Percentiles rank a stretch among this genome's conserved stretches.
These are phyloP conservation scores for Theristus sp. DNA, from an alignment of 2,888 invertebrate genomes.

Conservation along the genomic window DNA sequence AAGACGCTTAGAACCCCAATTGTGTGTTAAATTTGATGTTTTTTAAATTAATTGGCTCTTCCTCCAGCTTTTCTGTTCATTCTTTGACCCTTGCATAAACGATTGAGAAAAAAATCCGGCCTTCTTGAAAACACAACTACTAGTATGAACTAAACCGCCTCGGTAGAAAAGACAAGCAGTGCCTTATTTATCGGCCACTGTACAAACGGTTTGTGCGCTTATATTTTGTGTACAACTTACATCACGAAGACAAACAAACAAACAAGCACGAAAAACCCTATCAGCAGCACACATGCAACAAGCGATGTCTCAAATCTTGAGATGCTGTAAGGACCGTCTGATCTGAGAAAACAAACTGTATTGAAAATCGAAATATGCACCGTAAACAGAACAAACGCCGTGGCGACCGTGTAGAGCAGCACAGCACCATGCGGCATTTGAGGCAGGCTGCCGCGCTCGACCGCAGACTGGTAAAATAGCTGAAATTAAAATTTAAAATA, in stretches of 20 bases:
- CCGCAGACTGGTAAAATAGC: slow-evolving; percentile 50
- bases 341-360: not conserved
- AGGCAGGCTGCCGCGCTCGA: slow-evolving; percentile 45
- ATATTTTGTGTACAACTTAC: slow-evolving; percentile 23
- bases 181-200: too few relatives aligned
- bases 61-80: too few relatives aligned
- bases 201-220: too few relatives aligned
- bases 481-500: too few relatives aligned
- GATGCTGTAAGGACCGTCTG: not conserved
- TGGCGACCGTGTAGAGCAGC: slow-evolving; percentile 52
- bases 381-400: slow-evolving; percentile 55
- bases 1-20: too few relatives aligned
- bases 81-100: too few relatives aligned
- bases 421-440: slow-evolving; percentile 48
- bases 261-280: slow-evolving; percentile 60
- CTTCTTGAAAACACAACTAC: too few relatives aligned
- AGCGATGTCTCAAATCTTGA: not conserved
- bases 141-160: too few relatives aligned
- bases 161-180: too few relatives aligned
- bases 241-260: slow-evolving; percentile 46
- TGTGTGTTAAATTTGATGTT: too few relatives aligned
- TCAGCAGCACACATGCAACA: slow-evolving; percentile 39
- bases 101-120: too few relatives aligned
- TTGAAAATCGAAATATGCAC: slow-evolving; percentile 8
- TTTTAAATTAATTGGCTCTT: too few relatives aligned